These are phyloP conservation scores for Paratilapia polleni DNA, from an alignment of 2,113 vertebrate genomes.

Conservation along the genomic window DNA sequence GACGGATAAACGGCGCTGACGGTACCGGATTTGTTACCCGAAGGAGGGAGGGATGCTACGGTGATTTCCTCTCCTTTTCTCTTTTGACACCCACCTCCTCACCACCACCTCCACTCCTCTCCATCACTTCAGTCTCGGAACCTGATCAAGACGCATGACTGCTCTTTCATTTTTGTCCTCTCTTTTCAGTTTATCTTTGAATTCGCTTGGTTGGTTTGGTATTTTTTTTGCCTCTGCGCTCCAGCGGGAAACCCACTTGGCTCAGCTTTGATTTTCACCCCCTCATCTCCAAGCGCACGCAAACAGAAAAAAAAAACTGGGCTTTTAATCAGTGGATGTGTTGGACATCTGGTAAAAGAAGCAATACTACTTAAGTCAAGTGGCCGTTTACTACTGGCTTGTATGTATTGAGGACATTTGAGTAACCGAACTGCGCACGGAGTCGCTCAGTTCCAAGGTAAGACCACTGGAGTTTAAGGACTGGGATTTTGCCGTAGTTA, in stretches of 20 bases:
- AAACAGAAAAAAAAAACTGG: slow-evolving; percentile 25
- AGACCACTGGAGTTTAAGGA: slow-evolving; percentile 32
- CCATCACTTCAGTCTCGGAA: slow-evolving; percentile 42
- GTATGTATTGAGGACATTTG: slow-evolving; percentile 27
- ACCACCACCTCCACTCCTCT: slow-evolving; percentile 2
- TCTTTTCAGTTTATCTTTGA: neutral
- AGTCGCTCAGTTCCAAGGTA: slow-evolving; percentile 56
- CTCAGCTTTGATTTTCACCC: neutral
- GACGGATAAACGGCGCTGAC: slow-evolving; percentile 61
- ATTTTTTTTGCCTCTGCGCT: slow-evolving; percentile 15
- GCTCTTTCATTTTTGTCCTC: neutral
- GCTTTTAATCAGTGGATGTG: slow-evolving; percentile 58
- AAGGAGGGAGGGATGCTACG: slow-evolving; percentile 59
- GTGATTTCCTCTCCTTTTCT: slow-evolving; percentile 53
- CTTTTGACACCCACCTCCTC: slow-evolving; percentile 25
- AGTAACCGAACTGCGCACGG: slow-evolving; percentile 50
- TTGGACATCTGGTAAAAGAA: slow-evolving; percentile 55
- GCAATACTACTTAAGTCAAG: slow-evolving; percentile 37
- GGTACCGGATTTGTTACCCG: slow-evolving; percentile 51
- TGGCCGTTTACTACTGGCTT: slow-evolving; percentile 40
- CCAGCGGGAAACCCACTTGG: slow-evolving; percentile 16
- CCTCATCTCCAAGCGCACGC: slow-evolving; percentile 7
- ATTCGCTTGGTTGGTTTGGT: neutral
- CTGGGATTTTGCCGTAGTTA: neutral
- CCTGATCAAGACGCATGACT: slow-evolving; percentile 30